These are phyloP conservation scores for Amphilophus citrinellus DNA, from an alignment of 2,113 vertebrate species.

Conservation along the genomic window DNA sequence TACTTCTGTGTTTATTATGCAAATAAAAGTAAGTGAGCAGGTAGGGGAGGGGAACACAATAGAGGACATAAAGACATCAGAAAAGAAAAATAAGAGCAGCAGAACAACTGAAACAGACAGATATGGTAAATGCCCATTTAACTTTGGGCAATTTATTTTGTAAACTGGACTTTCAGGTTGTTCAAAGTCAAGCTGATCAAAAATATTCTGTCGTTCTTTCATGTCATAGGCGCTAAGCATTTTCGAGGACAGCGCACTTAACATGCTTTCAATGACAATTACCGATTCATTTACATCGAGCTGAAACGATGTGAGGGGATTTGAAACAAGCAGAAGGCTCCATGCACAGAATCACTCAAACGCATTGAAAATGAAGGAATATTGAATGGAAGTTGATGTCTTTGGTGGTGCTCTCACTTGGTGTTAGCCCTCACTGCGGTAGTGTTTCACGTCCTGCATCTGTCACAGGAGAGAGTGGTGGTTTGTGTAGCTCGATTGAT, in stretches of 20 bases:
- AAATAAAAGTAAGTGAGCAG: constrained; percentile 34
- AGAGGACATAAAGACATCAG: background rate
- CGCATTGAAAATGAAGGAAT: background rate
- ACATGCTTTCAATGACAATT: constrained; percentile 1
- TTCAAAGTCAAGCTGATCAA: background rate
- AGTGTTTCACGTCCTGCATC: too few relatives aligned
- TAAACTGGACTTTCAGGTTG: background rate
- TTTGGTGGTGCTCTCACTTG: too few relatives aligned
- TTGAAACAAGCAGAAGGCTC: background rate
- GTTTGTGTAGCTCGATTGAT: too few relatives aligned
- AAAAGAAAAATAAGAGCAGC: background rate
- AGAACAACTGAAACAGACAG: background rate
- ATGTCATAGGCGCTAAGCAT: background rate
- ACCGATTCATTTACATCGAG: background rate
- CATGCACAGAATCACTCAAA: background rate
- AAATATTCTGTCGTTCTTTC: too few relatives aligned
- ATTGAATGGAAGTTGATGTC: background rate
- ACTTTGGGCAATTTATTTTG: too few relatives aligned
- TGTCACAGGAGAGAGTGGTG: too few relatives aligned
- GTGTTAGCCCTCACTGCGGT: too few relatives aligned
- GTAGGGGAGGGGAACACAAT: background rate
- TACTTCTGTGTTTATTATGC: constrained; percentile 48
- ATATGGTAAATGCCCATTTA: background rate
- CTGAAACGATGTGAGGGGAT: background rate
- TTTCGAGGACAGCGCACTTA: background rate